Conservation (phyloP, 2,797 vertebrate species). For the Cynodonichthys magdalenae region DNA sequence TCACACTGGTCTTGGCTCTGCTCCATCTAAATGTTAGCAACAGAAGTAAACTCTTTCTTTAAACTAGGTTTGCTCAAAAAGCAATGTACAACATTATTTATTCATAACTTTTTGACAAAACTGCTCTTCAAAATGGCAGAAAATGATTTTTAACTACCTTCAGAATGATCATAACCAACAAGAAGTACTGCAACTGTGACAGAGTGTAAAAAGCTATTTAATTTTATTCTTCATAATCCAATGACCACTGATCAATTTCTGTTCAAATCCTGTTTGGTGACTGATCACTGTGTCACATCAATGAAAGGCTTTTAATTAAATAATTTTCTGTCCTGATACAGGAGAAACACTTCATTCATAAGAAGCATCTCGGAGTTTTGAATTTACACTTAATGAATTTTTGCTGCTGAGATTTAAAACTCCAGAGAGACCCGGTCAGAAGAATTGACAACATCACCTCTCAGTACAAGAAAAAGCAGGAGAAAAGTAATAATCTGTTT, state of each 20-base stretch:
- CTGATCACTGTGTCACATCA: slow-evolving; percentile 24
- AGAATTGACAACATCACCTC: neutral
- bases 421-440: slow-evolving; percentile 13
- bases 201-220: neutral
- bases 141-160: too few relatives aligned
- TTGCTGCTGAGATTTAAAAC: slow-evolving; percentile 31
- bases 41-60: too few relatives aligned
- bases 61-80: too few relatives aligned
- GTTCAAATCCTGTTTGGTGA: slow-evolving; percentile 2
- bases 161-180: too few relatives aligned
- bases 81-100: too few relatives aligned
- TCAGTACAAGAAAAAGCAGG: neutral
- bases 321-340: slow-evolving; percentile 16
- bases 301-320: slow-evolving; percentile 27
- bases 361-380: slow-evolving; percentile 1
- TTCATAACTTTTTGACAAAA: too few relatives aligned
- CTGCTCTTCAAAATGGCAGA: too few relatives aligned
- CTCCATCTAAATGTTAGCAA: too few relatives aligned
- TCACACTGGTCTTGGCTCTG: too few relatives aligned
- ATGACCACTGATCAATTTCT: too few relatives aligned
- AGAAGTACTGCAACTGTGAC: too few relatives aligned
- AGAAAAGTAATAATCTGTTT: slow-evolving; percentile 28
- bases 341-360: neutral
- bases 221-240: neutral
- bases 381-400: slow-evolving; percentile 33